A percentile compares a stretch with the other conserved stretches of the same genome.
Conservation (phyloP, 2,113 vertebrate genomes). For the Grallaria varia region DNA sequence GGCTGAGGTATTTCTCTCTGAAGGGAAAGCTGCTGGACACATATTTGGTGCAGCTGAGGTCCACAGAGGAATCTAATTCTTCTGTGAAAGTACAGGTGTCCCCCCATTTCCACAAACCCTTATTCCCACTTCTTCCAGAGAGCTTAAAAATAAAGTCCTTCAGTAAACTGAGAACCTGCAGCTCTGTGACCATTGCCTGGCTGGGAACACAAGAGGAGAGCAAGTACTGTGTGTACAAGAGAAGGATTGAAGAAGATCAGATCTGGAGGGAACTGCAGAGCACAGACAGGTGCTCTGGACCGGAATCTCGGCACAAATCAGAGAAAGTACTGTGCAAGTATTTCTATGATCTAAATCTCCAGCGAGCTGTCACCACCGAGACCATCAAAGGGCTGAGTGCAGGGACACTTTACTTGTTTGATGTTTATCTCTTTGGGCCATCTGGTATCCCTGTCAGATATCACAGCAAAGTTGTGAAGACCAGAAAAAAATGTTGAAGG, state of each 20-base stretch:
- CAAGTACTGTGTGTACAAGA: conserved; percentile 87
- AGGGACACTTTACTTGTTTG: conserved; percentile 83
- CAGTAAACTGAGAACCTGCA: conserved; percentile 85
- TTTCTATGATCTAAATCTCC: conserved; percentile 84
- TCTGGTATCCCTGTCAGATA: conserved; percentile 87
- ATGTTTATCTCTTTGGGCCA: conserved; percentile 88
- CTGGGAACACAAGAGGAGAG: conserved; percentile 87
- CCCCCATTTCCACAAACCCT: conserved; percentile 79
- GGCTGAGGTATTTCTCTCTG: conserved; percentile 81
- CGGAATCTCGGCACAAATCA: conserved; percentile 79
- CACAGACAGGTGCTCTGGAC: conserved; percentile 79
- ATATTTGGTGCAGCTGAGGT: conserved; percentile 79
- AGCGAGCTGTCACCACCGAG: conserved; percentile 85
- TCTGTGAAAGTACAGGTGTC: conserved; percentile 84
- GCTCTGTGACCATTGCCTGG: conserved; percentile 87
- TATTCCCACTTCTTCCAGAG: conserved; percentile 82
- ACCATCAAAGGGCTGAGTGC: conserved; percentile 81
- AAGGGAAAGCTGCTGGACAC: conserved; percentile 77
- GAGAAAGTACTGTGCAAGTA: conserved; percentile 90
- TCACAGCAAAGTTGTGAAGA: conserved; percentile 85
- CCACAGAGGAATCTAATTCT: conserved; percentile 47
- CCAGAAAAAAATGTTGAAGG: conserved; percentile 85
- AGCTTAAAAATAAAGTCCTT: conserved; percentile 89
- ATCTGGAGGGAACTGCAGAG: conserved; percentile 52
- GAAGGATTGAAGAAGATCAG: conserved; percentile 57